Evolutionary conservation across 1,140 invertebrate genomes (phyloP), one percentile per base, ranked within the genome.

Genomic region (Lepidurus couesii): DNA sequence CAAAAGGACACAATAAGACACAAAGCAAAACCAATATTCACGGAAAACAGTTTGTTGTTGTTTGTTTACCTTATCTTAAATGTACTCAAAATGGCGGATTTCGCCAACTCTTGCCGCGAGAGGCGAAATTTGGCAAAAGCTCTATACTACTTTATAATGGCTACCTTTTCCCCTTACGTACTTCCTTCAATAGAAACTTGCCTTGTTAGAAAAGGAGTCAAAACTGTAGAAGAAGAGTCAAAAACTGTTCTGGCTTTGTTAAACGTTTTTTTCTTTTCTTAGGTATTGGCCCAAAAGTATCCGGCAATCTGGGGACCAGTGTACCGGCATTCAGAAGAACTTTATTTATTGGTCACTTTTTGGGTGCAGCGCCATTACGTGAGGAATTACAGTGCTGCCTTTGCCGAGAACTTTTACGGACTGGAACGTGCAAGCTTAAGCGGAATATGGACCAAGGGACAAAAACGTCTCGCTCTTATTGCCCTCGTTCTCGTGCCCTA

Each of bases 341-440:
- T 65, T 7, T 65, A 65, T 65, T 65, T 65, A 21, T 65, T 13
- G 53, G 53, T 65, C 53, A 65, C 53, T 65, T 65, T 65, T 65
- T 65, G 53, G 53, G 53, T 65, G 6, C 53, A 65, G 53, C 53
- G 53, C 53, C 53, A 65, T 65, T 65, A 65, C 53, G 16, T 65
- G 13, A 65, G 21, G 53, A 13, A 65, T 65, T 65, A 65, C 53
- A 21, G 53, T 13, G 53, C 53, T 1, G 21, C 53, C 53, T 65
- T 65, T 65, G 53, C 53, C 0, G 53, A 65, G 53, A 65, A 65
- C n/a, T 65, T 65, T 21, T 65, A 65, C 53, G 53, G 53, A 65
- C 53, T 65, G 53, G 53, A 65, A 65, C 53, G 53, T 13, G 53
- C 53, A 13, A 65, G 53, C 53, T 16, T 65, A 65, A 65, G 13